Base-by-base conservation (phyloP, 2,797 vertebrate genomes). In the Percopsis omiscomaycus region DNA sequence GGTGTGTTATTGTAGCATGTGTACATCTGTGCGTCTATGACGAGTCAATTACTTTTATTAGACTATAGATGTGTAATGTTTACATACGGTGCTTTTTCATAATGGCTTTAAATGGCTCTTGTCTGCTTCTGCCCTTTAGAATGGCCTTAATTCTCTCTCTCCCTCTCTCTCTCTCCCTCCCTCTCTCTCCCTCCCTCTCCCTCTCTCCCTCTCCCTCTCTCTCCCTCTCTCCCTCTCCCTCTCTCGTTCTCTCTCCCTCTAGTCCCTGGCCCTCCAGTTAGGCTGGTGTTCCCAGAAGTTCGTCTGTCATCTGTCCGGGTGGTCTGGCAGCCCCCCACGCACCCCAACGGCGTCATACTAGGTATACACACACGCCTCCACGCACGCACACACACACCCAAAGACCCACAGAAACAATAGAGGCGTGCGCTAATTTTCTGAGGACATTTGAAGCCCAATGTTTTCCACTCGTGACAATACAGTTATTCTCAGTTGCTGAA, bases 221-320 rank as follows among this genome's bases (percentile, higher is more conserved):
- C 61, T 8, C 30, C 37, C 3, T 61, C 55, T 78, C 68, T 63
- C 28, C 5, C 1, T 27, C 10, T 3, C 5, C 1, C 30, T 45
- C 47, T 15, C 15, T 13, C 48, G 30, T 55, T 6, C 51, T 12
- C 30, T 50, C 66, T 37, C 6, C 32, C 22, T 57, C 32, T 77
- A 98, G 97, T 95, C 64, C 97, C 97, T 0, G 96, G 96, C 2
- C 94, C 95, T 0, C 94, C 95, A 0, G 90, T 95, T 79, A 92
- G 95, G 78, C 84, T 98, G 86, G 92, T 98, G 84, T 98, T 98
- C 87, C 96, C 97, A 0, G 96, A 98, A 78, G 96, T 98, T 79
- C 93, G 94, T 67, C 86, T 97, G 67, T 93, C 91, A 0, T 95
- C 97, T 0, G 92, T 98, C 5, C 90, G 93, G 59, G 95, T 97